A percentile compares a stretch with the other conserved stretches of the same genome.
phyloP scores from a whole-genome alignment of 2,113 vertebrate genomes.

The Atractosteus spatula region DNA sequence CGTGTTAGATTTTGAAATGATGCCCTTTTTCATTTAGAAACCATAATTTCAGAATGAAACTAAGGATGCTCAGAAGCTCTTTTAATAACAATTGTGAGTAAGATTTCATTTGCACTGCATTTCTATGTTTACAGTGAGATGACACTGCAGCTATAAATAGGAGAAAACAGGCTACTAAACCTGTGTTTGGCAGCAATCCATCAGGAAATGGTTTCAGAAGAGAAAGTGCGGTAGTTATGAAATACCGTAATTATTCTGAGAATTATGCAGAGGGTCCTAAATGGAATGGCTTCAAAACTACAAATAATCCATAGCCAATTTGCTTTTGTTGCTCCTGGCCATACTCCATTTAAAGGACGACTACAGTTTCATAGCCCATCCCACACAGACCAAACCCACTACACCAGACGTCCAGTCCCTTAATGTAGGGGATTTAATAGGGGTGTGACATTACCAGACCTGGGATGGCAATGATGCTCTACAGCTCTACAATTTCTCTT shows the following conservation, averaged over 20 bases:
- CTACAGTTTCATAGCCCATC: too few relatives aligned
- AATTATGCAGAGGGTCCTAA: neutral
- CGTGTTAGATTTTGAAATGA: neutral
- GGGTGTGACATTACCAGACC: too few relatives aligned
- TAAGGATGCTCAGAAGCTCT: neutral
- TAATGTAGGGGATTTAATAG: too few relatives aligned
- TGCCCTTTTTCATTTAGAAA: neutral
- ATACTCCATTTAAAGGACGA: too few relatives aligned
- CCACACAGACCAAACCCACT: too few relatives aligned
- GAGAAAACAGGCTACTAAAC: neutral
- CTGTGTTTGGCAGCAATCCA: neutral
- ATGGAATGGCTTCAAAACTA: neutral
- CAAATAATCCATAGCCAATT: neutral
- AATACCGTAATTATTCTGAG: neutral
- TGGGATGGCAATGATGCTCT: too few relatives aligned
- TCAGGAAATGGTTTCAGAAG: conserved; percentile 9
- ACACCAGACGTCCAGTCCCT: too few relatives aligned
- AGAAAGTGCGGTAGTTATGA: neutral
- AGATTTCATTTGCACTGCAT: neutral
- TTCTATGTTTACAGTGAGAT: neutral
- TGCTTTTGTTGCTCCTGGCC: too few relatives aligned
- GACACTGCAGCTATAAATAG: conserved; percentile 4
- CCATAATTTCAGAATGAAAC: conserved; percentile 1
- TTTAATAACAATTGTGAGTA: neutral
- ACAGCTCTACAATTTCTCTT: too few relatives aligned